Conservation (phyloP, 2,113 vertebrate genomes). For the Sula dactylatra region DNA sequence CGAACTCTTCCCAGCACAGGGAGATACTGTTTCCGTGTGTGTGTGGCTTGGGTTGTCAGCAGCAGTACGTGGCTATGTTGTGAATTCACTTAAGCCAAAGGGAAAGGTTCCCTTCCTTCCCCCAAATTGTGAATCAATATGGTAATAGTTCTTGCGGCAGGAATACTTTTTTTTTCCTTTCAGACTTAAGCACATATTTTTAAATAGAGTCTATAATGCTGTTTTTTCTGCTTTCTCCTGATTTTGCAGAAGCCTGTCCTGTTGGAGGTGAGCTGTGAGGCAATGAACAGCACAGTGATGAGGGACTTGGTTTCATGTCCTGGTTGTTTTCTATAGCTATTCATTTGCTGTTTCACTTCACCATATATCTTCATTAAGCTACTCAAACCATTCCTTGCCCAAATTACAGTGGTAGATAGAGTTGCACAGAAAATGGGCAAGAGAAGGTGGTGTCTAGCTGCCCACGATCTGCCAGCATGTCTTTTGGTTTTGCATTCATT, state of each 20-base stretch:
- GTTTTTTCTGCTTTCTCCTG: not conserved
- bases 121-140: not conserved
- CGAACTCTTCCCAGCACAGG: not conserved
- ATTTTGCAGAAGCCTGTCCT: not conserved
- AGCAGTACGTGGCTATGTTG: not conserved
- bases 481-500: not conserved
- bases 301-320: not conserved
- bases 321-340: not conserved
- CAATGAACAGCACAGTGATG: not conserved
- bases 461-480: not conserved
- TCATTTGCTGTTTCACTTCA: not conserved
- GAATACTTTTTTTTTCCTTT: not conserved
- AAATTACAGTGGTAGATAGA: not conserved
- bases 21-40: rapidly evolving
- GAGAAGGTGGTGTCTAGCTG: not conserved
- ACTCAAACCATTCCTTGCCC: not conserved
- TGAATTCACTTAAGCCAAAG: not conserved
- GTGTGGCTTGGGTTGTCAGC: not conserved
- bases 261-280: not conserved
- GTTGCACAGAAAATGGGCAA: not conserved
- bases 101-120: not conserved
- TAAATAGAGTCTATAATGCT: not conserved
- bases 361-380: not conserved
- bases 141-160: not conserved
- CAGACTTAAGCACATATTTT: not conserved